phyloP scores from a whole-genome alignment of 2,113 vertebrate species.

The Mungos mungo region DNA sequence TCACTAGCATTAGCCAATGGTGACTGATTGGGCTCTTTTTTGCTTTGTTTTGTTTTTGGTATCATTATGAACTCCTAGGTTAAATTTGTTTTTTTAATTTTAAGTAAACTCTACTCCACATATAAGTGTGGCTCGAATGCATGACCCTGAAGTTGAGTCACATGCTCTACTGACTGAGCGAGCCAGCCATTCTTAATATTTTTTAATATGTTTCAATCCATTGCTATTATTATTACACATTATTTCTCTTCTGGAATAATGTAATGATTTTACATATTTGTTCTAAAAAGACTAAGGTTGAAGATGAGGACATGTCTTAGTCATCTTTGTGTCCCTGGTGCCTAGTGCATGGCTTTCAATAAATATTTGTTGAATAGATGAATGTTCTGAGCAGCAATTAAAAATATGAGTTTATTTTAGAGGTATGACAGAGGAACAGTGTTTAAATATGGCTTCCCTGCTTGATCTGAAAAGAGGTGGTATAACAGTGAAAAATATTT shows the following conservation, averaged over 20 bases:
- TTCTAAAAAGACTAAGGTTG: slow-evolving; percentile 2
- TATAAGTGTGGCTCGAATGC: background rate
- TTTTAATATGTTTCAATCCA: background rate
- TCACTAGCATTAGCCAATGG: background rate
- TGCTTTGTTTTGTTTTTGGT: background rate
- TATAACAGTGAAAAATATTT: background rate
- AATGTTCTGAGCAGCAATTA: slow-evolving; percentile 5
- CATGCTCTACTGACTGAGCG: background rate
- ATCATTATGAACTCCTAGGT: slow-evolving; percentile 7
- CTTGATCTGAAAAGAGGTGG: background rate
- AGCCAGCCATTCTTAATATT: background rate
- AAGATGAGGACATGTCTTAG: background rate
- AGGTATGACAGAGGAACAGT: background rate
- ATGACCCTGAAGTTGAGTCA: background rate
- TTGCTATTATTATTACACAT: background rate
- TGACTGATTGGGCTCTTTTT: background rate
- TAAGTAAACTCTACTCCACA: background rate
- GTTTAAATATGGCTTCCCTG: background rate
- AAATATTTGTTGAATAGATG: background rate
- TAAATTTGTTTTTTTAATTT: background rate
- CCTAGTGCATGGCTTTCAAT: background rate
- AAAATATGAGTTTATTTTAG: slow-evolving; percentile 44
- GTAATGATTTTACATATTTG: background rate
- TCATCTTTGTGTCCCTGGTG: background rate
- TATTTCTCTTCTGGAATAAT: background rate